These are phyloP conservation scores for Eupeodes corollae DNA, from an alignment of 1,140 invertebrate species.

Conservation along the genomic window DNA sequence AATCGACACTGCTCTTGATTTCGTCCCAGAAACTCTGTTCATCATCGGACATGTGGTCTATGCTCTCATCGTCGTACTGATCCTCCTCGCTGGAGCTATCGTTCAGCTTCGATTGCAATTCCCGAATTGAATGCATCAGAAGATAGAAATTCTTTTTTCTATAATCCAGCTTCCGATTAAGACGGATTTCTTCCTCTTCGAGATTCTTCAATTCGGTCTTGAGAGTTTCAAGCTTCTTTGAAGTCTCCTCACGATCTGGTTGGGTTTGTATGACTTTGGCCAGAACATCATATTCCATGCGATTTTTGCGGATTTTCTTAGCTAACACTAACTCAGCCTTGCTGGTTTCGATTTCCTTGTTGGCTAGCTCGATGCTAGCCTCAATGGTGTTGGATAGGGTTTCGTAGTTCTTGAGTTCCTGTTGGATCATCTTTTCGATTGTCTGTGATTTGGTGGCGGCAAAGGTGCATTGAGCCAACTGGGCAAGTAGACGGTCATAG, in stretches of 20 bases:
- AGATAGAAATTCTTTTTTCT: constrained; percentile 81
- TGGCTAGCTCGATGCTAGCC: constrained; percentile 60
- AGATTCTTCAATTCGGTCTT: constrained; percentile 58
- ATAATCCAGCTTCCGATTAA: constrained; percentile 67
- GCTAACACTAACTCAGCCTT: constrained; percentile 66
- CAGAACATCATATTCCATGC: constrained; percentile 84
- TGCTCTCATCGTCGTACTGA: constrained; percentile 16
- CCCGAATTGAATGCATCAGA: constrained; percentile 68
- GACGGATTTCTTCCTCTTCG: constrained; percentile 53
- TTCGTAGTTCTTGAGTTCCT: constrained; percentile 77
- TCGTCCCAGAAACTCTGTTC: constrained; percentile 12
- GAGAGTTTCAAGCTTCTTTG: constrained; percentile 58
- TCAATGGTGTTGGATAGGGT: constrained; percentile 64
- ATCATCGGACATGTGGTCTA: constrained; percentile 30
- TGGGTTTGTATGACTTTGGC: constrained; percentile 83
- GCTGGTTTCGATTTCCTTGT: constrained; percentile 60
- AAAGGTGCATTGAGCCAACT: constrained; percentile 79
- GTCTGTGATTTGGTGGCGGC: constrained; percentile 73
- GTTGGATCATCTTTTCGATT: constrained; percentile 67
- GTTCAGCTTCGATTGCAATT: constrained; percentile 60
- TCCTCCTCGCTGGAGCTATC: constrained; percentile 32
- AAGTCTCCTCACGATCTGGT: constrained; percentile 76
- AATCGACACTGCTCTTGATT: no score
- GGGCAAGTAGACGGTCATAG: constrained; percentile 68
- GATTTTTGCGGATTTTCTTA: constrained; percentile 74